These are phyloP conservation scores for Incurvaria masculella DNA, from an alignment of 2,888 invertebrate species.

Conservation along the genomic window DNA sequence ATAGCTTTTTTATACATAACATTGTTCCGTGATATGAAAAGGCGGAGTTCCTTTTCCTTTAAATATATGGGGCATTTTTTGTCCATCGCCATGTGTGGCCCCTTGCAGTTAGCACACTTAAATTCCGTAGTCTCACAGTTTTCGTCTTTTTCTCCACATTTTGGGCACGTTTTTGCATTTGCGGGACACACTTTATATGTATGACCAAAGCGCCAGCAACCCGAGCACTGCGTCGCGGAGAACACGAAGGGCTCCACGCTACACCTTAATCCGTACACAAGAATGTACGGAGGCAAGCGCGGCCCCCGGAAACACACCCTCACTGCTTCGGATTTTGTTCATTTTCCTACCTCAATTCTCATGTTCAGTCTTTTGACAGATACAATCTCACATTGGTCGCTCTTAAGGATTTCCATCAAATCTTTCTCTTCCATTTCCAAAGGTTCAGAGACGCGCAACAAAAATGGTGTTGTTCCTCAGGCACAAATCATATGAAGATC, in stretches of 20 bases:
- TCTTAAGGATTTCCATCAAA: too few relatives aligned
- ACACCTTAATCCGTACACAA: background rate
- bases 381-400: too few relatives aligned
- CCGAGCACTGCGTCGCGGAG: slow-evolving; percentile 10
- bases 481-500: too few relatives aligned
- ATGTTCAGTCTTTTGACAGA: too few relatives aligned
- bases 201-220: slow-evolving; percentile 10
- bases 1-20: too few relatives aligned
- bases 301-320: too few relatives aligned
- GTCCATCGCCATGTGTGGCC: slow-evolving; percentile 12
- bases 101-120: slow-evolving; percentile 14
- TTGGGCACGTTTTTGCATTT: slow-evolving; percentile 10
- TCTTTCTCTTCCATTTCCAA: too few relatives aligned
- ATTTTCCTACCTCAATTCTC: too few relatives aligned
- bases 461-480: too few relatives aligned
- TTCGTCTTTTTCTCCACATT: slow-evolving; percentile 6
- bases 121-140: slow-evolving; percentile 12
- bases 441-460: too few relatives aligned
- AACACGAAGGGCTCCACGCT: background rate
- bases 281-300: background rate
- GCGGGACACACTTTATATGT: slow-evolving; percentile 7
- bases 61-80: slow-evolving; percentile 14
- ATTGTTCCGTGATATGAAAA: too few relatives aligned
- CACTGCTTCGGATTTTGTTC: too few relatives aligned
- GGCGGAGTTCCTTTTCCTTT: slow-evolving; percentile 11